These are phyloP conservation scores for Athene noctua DNA, from an alignment of 2,113 vertebrate genomes.

Conservation along the genomic window DNA sequence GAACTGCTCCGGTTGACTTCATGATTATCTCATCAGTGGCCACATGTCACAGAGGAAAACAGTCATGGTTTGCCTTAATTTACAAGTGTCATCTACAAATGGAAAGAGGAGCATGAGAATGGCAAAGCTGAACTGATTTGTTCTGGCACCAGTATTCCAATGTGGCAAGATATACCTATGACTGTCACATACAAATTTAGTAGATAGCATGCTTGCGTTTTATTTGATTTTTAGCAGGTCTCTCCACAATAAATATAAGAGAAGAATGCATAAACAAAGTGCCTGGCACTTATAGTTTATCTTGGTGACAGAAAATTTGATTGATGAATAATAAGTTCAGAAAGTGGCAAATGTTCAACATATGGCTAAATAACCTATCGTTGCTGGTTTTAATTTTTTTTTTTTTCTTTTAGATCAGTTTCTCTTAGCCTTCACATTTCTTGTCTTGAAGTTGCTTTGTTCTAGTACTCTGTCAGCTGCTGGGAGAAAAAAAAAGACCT, in stretches of 20 bases:
- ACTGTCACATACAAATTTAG: slow-evolving; percentile 56
- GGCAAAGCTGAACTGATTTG: background rate
- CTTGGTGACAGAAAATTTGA: slow-evolving; percentile 42
- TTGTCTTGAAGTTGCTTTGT: background rate
- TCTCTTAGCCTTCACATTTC: background rate
- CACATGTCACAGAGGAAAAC: background rate
- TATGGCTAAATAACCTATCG: slow-evolving; percentile 25
- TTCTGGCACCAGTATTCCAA: background rate
- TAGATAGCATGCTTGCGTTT: slow-evolving; percentile 29
- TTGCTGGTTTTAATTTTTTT: background rate
- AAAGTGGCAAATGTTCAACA: slow-evolving; percentile 49
- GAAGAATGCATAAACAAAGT: slow-evolving; percentile 37
- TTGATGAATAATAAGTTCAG: slow-evolving; percentile 47
- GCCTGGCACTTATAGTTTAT: slow-evolving; percentile 45
- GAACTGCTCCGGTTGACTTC: background rate
- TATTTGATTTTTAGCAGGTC: slow-evolving; percentile 49
- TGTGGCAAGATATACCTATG: slow-evolving; percentile 13
- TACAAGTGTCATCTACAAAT: background rate
- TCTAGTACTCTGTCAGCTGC: background rate
- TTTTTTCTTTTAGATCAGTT: background rate
- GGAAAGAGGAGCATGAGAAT: background rate
- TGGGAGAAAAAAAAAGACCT: background rate
- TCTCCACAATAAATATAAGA: slow-evolving; percentile 42
- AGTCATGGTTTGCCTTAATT: background rate
- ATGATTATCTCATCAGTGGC: background rate